A percentile compares a stretch with the other conserved stretches of the same genome.
phyloP scores from a whole-genome alignment of 2,797 vertebrate species.

The Clarias fuscus region DNA sequence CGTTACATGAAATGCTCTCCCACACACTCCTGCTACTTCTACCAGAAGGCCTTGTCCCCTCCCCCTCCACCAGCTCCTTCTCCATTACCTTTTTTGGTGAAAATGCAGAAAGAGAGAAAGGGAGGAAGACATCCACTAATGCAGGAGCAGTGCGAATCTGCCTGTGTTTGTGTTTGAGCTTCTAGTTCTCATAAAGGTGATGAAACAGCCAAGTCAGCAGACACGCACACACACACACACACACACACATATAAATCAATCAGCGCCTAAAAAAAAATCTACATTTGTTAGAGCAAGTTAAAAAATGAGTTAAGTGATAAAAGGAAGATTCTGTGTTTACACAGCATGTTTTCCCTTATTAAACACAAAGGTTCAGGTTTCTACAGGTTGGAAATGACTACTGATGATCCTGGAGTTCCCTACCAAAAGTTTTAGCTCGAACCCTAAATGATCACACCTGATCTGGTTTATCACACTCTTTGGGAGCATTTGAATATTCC shows the following conservation, averaged over 20 bases:
- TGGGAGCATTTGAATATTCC: neutral
- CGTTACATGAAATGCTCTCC: conserved; percentile 40
- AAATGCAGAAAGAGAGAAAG: conserved; percentile 70
- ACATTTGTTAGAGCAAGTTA: neutral
- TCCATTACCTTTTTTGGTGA: conserved; percentile 86
- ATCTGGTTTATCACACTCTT: neutral
- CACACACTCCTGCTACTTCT: conserved; percentile 62
- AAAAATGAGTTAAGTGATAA: neutral
- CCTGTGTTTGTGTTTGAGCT: conserved; percentile 58
- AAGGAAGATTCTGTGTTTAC: conserved; percentile 1
- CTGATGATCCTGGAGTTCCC: neutral
- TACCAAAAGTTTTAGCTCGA: neutral
- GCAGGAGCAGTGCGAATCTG: conserved; percentile 60
- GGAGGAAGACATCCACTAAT: conserved; percentile 68
- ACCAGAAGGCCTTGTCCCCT: conserved; percentile 57
- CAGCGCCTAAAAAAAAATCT: neutral
- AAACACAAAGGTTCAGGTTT: neutral
- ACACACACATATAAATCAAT: conserved; percentile 57
- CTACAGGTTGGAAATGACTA: neutral
- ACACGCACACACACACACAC: neutral
- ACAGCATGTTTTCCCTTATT: neutral
- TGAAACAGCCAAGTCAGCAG: conserved; percentile 72
- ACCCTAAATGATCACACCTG: neutral
- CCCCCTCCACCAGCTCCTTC: conserved; percentile 65
- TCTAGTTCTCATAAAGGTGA: conserved; percentile 65